phyloP scores from a whole-genome alignment of 2,797 vertebrate species.

The Aldrovandia affinis region DNA sequence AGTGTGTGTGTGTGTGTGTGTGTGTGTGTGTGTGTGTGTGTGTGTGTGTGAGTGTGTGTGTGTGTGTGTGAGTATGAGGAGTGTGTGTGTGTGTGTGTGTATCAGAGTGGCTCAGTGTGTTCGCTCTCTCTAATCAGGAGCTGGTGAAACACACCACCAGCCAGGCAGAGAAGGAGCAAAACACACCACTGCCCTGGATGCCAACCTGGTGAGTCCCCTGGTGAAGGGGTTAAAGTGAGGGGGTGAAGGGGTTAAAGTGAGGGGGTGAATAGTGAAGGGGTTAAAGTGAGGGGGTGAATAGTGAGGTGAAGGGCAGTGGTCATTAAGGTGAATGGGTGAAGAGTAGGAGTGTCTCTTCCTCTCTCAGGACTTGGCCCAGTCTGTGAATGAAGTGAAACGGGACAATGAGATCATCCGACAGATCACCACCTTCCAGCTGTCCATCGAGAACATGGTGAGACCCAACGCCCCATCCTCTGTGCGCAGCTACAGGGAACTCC shows the following conservation, averaged over 20 bases:
- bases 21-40: neutral
- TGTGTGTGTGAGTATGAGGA: slow-evolving; percentile 13
- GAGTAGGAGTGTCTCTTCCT: neutral
- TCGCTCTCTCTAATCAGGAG: slow-evolving; percentile 70
- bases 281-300: neutral
- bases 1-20: neutral
- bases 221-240: neutral
- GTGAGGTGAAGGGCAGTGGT: neutral
- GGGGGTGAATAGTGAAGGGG: neutral
- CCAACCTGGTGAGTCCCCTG: slow-evolving; percentile 22
- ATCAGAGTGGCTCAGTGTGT: slow-evolving; percentile 1
- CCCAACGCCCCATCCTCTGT: neutral
- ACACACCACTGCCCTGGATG: slow-evolving; percentile 45
- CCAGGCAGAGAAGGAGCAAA: slow-evolving; percentile 79
- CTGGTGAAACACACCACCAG: slow-evolving; percentile 84
- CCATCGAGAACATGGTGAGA: slow-evolving; percentile 89
- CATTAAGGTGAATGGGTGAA: neutral
- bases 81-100: slow-evolving; percentile 17
- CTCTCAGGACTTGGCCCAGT: slow-evolving; percentile 87
- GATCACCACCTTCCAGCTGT: slow-evolving; percentile 90
- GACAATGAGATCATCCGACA: slow-evolving; percentile 90
- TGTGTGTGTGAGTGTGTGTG: slow-evolving; percentile 7
- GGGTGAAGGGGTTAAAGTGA: neutral
- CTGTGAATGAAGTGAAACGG: slow-evolving; percentile 90
- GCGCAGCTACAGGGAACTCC: neutral